These are phyloP conservation scores for Saguinus midas DNA, from an alignment of 2,113 vertebrate genomes.

Conservation along the genomic window DNA sequence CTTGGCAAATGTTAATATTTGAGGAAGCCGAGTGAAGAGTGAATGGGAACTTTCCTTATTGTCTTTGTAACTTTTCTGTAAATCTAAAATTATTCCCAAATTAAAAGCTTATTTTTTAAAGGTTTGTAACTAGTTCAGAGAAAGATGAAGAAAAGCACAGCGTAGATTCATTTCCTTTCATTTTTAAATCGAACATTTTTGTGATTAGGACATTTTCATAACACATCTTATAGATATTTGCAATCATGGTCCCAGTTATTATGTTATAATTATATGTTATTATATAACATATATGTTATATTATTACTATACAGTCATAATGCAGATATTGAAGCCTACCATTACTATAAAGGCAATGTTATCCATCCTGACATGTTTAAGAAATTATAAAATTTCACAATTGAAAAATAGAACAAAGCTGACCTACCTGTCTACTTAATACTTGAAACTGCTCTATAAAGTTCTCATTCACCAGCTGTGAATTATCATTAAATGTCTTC, in stretches of 20 bases:
- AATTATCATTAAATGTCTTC: background rate
- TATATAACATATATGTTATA: no score
- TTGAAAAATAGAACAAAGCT: background rate
- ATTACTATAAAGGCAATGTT: background rate
- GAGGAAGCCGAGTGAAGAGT: background rate
- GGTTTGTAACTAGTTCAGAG: background rate
- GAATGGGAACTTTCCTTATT: background rate
- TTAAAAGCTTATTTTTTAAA: background rate
- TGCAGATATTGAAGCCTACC: no score
- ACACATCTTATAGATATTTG: background rate
- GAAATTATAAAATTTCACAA: background rate
- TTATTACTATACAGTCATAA: background rate
- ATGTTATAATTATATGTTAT: no score
- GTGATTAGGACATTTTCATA: background rate
- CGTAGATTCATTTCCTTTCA: background rate
- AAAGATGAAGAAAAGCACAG: background rate
- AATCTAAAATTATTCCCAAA: background rate
- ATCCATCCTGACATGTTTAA: background rate
- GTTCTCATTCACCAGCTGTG: background rate
- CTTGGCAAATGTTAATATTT: background rate
- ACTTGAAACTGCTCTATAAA: background rate
- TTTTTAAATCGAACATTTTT: background rate
- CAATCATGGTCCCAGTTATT: rapidly evolving
- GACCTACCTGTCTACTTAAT: background rate
- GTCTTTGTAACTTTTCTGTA: background rate